These are phyloP conservation scores for Hylia prasina DNA, from an alignment of 2,113 vertebrate species.

Conservation along the genomic window DNA sequence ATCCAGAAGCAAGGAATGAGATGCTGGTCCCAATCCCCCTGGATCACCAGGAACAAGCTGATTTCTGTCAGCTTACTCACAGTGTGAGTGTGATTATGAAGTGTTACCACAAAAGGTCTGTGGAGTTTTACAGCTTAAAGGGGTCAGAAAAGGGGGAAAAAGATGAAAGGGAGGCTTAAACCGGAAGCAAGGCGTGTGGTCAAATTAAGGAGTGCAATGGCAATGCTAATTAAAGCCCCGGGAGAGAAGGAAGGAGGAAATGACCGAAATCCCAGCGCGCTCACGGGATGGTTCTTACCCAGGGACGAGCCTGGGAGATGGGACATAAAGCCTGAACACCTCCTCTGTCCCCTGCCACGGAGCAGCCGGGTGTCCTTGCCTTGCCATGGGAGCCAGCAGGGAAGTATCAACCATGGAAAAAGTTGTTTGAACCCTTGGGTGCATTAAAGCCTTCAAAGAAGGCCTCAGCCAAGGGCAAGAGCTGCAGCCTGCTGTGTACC, in stretches of 20 bases:
- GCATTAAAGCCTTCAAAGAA: not conserved
- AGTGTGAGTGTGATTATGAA: slow-evolving; percentile 16
- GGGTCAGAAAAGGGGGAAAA: not conserved
- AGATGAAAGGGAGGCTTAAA: not conserved
- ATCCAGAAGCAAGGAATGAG: not conserved
- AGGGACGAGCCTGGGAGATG: not conserved
- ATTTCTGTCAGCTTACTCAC: not conserved
- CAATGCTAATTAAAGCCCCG: not conserved
- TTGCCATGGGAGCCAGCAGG: not conserved
- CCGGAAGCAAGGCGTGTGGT: not conserved
- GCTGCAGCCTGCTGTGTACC: not conserved
- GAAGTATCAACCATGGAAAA: not conserved
- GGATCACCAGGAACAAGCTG: not conserved
- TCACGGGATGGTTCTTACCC: not conserved
- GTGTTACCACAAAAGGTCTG: not conserved
- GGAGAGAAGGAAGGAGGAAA: not conserved
- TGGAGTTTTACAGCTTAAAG: slow-evolving; percentile 11
- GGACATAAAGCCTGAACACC: not conserved
- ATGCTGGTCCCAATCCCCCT: not conserved
- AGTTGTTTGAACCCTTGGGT: not conserved
- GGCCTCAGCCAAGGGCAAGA: not conserved
- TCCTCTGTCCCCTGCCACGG: not conserved
- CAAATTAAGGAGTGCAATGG: not conserved
- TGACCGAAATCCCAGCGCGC: not conserved
- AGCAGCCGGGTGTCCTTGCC: not conserved